Conservation (phyloP, 1,140 invertebrate genomes). For the Pemphigus obesinymphae region DNA sequence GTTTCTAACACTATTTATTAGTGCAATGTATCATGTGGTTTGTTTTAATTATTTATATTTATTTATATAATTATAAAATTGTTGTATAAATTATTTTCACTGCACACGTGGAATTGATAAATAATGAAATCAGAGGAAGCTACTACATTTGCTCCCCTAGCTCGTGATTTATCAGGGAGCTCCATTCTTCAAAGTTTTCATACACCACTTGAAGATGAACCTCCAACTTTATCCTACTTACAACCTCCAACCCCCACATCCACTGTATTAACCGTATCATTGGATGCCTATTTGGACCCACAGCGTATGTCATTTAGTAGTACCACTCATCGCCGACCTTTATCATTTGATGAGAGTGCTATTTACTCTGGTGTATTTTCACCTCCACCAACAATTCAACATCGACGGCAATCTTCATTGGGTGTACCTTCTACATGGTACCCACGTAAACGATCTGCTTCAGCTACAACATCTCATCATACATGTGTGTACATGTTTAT, state of each 20-base stretch:
- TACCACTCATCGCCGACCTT: constrained; percentile 59
- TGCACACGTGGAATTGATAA: not conserved
- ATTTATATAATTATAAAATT: not conserved
- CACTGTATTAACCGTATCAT: constrained; percentile 72
- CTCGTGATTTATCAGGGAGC: constrained; percentile 53
- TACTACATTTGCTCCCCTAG: constrained; percentile 51
- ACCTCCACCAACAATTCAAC: constrained; percentile 58
- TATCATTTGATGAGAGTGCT: constrained; percentile 65
- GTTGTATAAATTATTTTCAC: not conserved
- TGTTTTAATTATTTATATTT: not conserved
- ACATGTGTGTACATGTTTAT: constrained; percentile 41
- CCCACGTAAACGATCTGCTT: constrained; percentile 44
- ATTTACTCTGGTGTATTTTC: constrained; percentile 70
- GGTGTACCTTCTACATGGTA: constrained; percentile 58
- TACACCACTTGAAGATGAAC: constrained; percentile 54
- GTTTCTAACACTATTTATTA: not conserved
- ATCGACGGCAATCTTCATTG: constrained; percentile 44
- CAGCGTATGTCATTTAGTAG: constrained; percentile 70
- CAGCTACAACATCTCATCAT: constrained; percentile 43
- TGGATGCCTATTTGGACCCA: constrained; percentile 80
- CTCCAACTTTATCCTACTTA: constrained; percentile 55
- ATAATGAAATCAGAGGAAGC: too few species aligned
- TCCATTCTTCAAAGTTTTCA: constrained; percentile 63
- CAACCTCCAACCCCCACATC: constrained; percentile 75
- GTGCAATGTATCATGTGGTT: not conserved